These are phyloP conservation scores for Papilio xuthus DNA, from an alignment of 1,140 invertebrate genomes.

Conservation along the genomic window DNA sequence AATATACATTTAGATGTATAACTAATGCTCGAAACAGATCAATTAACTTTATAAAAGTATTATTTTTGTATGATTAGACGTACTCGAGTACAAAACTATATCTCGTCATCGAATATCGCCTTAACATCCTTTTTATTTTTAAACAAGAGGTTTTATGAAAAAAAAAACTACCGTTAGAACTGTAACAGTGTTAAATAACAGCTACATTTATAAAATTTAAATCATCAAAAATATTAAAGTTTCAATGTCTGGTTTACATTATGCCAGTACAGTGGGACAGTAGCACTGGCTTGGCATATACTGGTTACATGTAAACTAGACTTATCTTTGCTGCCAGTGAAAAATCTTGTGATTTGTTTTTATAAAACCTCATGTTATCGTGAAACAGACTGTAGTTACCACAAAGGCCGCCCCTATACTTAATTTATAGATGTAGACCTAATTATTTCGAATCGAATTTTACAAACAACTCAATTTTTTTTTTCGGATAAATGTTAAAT, in stretches of 20 bases:
- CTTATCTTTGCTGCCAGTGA: neutral
- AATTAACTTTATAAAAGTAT: conserved; percentile 31
- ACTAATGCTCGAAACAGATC: conserved; percentile 23
- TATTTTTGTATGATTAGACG: conserved; percentile 36
- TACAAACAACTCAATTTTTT: conserved; percentile 14
- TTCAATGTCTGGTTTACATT: too few species aligned
- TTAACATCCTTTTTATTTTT: conserved; percentile 2
- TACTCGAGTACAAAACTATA: conserved; percentile 30
- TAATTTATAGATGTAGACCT: conserved; percentile 33
- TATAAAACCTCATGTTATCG: neutral
- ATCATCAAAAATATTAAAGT: too few species aligned
- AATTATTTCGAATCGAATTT: conserved; percentile 37
- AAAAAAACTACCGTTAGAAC: neutral
- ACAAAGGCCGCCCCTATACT: conserved; percentile 38
- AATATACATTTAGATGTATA: conserved; percentile 27
- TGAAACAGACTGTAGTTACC: conserved; percentile 33
- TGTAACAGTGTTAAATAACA: neutral
- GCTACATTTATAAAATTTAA: too few species aligned
- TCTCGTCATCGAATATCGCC: conserved; percentile 26
- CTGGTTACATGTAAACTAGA: too few species aligned
- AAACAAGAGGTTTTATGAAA: conserved; percentile 9
- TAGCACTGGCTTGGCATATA: too few species aligned
- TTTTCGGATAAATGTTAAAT: conserved; percentile 26
- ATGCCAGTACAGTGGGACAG: too few species aligned
- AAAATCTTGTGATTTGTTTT: neutral